Evolutionary conservation across 2,888 invertebrate species (phyloP).

Genomic region (Erebia palarica): DNA sequence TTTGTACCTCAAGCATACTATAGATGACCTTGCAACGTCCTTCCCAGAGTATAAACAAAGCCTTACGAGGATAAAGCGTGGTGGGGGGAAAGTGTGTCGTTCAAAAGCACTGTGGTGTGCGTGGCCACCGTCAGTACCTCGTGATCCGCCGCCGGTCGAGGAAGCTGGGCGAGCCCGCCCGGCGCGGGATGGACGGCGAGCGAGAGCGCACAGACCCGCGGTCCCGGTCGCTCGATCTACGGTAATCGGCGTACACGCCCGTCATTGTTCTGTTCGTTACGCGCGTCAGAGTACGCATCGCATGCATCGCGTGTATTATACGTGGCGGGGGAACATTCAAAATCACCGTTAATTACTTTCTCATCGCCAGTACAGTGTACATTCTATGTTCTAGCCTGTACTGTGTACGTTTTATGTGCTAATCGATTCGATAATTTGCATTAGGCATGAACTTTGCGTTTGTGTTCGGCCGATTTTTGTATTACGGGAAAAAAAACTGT

Average conservation of each 20-base stretch:
- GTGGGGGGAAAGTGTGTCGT: background rate
- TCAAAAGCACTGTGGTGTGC: slow-evolving; percentile 18
- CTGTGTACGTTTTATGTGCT: background rate
- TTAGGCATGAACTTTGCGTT: background rate
- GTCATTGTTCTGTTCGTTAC: slow-evolving; percentile 69
- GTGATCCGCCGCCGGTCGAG: slow-evolving; percentile 96
- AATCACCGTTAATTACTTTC: slow-evolving; percentile 40
- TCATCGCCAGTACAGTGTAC: background rate
- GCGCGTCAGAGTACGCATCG: slow-evolving; percentile 29
- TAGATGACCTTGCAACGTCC: slow-evolving; percentile 2
- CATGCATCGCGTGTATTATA: slow-evolving; percentile 39
- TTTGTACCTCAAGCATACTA: too few relatives aligned
- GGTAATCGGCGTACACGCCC: slow-evolving; percentile 81
- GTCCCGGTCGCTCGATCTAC: slow-evolving; percentile 62
- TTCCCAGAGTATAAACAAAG: background rate
- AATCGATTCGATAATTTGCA: too few relatives aligned
- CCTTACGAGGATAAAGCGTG: background rate
- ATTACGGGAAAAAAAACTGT: too few relatives aligned
- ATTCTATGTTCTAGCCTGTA: too few relatives aligned
- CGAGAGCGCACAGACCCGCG: slow-evolving; percentile 73
- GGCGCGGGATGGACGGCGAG: slow-evolving; percentile 95
- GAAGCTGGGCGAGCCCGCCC: slow-evolving; percentile 97
- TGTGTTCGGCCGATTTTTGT: background rate
- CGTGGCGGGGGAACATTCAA: slow-evolving; percentile 42
- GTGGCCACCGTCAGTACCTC: slow-evolving; percentile 86